Evolutionary conservation across 2,888 invertebrate species (phyloP).

Genomic region (Meliscaeva auricollis): DNA sequence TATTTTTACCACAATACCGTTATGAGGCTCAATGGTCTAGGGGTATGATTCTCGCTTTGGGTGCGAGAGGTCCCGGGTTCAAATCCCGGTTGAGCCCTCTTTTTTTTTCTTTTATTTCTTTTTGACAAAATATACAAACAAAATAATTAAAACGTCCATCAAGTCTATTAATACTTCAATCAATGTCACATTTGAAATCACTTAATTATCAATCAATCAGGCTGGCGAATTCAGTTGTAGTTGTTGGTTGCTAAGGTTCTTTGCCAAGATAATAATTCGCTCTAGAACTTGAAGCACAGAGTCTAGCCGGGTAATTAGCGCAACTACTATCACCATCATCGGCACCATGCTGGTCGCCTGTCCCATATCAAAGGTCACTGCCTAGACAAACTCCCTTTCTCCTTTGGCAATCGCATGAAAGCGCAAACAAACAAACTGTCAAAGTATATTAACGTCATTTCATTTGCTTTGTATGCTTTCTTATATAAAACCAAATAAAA

Average conservation of each 20-base stretch:
- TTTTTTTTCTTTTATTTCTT: background rate
- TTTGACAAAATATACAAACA: background rate
- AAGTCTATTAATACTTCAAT: constrained; percentile 49
- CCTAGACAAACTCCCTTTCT: constrained; percentile 54
- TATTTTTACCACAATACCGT: background rate
- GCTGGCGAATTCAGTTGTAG: too few species aligned
- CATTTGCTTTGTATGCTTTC: constrained; percentile 14
- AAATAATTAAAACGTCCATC: constrained; percentile 22
- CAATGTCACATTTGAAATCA: constrained; percentile 55
- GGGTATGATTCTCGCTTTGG: constrained; percentile 84
- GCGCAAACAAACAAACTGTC: constrained; percentile 45
- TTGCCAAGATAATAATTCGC: constrained; percentile 51
- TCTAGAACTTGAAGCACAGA: constrained; percentile 65
- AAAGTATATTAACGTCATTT: constrained; percentile 61
- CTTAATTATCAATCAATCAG: constrained; percentile 70
- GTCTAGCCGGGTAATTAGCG: constrained; percentile 73
- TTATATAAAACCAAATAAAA: background rate
- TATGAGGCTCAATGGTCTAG: constrained; percentile 83
- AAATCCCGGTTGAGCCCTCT: constrained; percentile 83
- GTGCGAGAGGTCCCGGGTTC: constrained; percentile 84
- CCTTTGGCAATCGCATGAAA: background rate
- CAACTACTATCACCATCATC: constrained; percentile 18
- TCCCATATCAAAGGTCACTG: constrained; percentile 60
- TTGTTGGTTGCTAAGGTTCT: constrained; percentile 37
- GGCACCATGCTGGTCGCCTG: constrained; percentile 26